Percentiles rank a stretch among this genome's conserved stretches.
Evolutionary conservation across 2,888 invertebrate genomes (phyloP).

Genomic region (Drosophila niveifrons): DNA sequence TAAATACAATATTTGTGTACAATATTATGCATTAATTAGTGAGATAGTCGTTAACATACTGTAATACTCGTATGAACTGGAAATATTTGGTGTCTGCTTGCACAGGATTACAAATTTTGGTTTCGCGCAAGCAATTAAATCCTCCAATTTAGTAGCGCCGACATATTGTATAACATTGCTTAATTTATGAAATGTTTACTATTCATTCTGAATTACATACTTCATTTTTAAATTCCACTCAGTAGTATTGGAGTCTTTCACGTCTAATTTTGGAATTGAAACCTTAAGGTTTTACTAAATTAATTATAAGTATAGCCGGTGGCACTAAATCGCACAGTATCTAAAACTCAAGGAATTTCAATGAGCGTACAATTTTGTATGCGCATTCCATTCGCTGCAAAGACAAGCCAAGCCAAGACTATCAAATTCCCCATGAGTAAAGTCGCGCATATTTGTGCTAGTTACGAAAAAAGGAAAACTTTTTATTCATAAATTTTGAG

Average conservation of each 20-base stretch:
- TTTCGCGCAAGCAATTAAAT: neutral
- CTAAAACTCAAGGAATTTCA: neutral
- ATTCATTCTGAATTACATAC: too few relatives aligned
- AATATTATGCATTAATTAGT: constrained; percentile 41
- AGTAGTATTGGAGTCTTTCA: too few relatives aligned
- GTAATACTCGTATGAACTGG: neutral
- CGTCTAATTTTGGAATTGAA: neutral
- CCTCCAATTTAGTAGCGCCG: neutral
- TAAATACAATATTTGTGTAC: constrained; percentile 8
- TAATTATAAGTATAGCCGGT: neutral
- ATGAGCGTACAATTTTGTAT: neutral
- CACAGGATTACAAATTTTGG: neutral
- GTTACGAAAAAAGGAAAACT: constrained; percentile 25
- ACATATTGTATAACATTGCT: neutral
- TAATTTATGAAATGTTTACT: too few relatives aligned
- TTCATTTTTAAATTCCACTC: too few relatives aligned
- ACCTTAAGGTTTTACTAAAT: neutral
- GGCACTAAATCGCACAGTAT: neutral
- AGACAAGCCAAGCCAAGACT: constrained; percentile 26
- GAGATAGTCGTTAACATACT: constrained; percentile 27
- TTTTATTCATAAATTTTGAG: constrained; percentile 38
- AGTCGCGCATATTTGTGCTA: constrained; percentile 55
- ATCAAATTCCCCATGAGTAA: constrained; percentile 42
- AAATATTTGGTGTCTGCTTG: neutral
- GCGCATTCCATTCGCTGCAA: constrained; percentile 3